A percentile compares a stretch with the other conserved stretches of the same genome.
phyloP scores from a whole-genome alignment of 2,888 invertebrate species.

The Chrysopilus asiliformis region DNA sequence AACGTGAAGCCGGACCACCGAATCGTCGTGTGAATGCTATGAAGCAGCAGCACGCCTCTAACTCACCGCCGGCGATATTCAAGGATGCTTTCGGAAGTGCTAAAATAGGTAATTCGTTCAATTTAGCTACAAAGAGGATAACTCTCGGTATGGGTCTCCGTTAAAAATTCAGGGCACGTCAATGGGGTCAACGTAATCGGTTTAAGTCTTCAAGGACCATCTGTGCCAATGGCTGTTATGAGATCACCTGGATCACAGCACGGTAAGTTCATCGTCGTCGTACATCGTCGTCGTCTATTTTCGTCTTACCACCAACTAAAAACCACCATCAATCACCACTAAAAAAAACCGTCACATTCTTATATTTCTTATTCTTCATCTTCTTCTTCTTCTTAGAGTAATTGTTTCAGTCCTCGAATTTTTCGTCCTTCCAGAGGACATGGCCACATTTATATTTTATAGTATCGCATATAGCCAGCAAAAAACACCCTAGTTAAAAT shows the following conservation, averaged over 20 bases:
- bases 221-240: conserved; percentile 37
- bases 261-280: conserved; percentile 9
- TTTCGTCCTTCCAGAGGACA: too few species aligned
- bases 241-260: conserved; percentile 21
- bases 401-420: too few species aligned
- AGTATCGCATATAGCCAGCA: too few species aligned
- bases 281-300: not conserved
- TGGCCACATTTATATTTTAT: too few species aligned
- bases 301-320: not conserved
- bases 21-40: conserved; percentile 70
- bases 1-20: conserved; percentile 49
- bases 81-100: conserved; percentile 49
- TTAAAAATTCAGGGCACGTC: conserved; percentile 42
- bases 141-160: not conserved
- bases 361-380: too few species aligned
- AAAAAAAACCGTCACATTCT: not conserved
- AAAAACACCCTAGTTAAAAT: too few species aligned
- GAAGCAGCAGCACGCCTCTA: conserved; percentile 47
- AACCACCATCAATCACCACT: not conserved
- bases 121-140: conserved; percentile 1
- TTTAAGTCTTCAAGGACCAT: conserved; percentile 41
- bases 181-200: conserved; percentile 61
- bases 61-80: conserved; percentile 41
- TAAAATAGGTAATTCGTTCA: conserved; percentile 46
- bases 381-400: too few species aligned